A percentile compares a stretch with the other conserved stretches of the same genome.
These are phyloP conservation scores for Coenonympha glycerion DNA, from an alignment of 2,888 invertebrate genomes.

Conservation along the genomic window DNA sequence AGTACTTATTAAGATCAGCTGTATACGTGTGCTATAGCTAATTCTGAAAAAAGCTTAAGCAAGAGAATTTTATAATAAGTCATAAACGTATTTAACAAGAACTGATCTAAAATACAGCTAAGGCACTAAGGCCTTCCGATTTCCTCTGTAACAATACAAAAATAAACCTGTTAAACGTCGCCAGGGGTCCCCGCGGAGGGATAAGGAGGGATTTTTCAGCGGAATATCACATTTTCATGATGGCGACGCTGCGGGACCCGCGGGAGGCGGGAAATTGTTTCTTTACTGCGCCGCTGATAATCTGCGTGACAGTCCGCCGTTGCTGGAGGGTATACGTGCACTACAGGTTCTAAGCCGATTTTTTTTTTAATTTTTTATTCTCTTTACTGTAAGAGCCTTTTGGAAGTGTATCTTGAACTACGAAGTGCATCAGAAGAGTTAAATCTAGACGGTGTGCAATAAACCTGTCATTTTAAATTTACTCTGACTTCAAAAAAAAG, in stretches of 20 bases:
- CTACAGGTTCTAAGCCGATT: conserved; percentile 2
- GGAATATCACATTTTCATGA: conserved; percentile 64
- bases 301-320: conserved; percentile 35
- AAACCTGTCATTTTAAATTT: no score
- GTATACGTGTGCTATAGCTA: no score
- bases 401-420: no score
- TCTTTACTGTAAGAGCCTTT: no score
- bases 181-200: conserved; percentile 24
- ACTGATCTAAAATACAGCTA: no score
- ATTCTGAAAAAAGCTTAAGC: no score
- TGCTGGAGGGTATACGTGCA: conserved; percentile 6
- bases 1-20: no score
- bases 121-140: background rate
- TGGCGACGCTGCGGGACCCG: conserved; percentile 55
- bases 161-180: conserved; percentile 36
- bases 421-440: no score
- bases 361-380: background rate
- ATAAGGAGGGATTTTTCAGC: conserved; percentile 26
- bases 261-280: conserved; percentile 70
- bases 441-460: no score
- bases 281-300: conserved; percentile 72
- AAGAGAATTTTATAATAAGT: no score
- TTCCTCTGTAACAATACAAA: conserved; percentile 23
- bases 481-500: no score
- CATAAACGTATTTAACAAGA: no score